Base-by-base conservation (phyloP, 2,113 vertebrate genomes). In the Colossoma macropomum region DNA sequence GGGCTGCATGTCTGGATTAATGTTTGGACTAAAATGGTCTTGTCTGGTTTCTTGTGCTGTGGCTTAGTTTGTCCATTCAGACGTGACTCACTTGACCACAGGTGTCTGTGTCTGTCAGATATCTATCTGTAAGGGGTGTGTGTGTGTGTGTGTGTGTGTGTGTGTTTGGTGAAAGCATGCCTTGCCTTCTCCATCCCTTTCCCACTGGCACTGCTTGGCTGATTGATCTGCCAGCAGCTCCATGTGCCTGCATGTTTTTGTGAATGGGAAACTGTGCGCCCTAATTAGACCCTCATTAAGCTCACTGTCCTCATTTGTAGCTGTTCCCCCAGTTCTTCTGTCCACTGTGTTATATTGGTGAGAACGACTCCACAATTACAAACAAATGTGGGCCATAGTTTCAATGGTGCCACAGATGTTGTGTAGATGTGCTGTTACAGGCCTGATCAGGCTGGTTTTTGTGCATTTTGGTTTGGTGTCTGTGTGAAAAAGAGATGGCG, bases 141-240 rank as follows among this genome's bases (percentile, higher is more conserved):
- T 69, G 63, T 68, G 65, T 69, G 65, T 69, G 66, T 69, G 30
- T 69, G 66, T 69, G 16, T 32, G 30, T 34, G 30, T 69, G 66
- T 17, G 30, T 69, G 66, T 34, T 30, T 19, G 23, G n/a, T 45
- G 23, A 45, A 15, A 71, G 68, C 68, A 45, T 25, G 34, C 34
- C 19, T 69, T 69, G 54, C 54, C 21, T 59, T 59, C 54, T 83
- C 74, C 68, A 78, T 60, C 60, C 50, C 70, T 79, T 73, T 60
- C 60, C 50, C 70, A 73, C 66, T 45, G 68, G 82, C 66, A 50
- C 32, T 38, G 74, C 75, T 62, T 50, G 69, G 75, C 68, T 45
- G 66, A 63, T 72, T 83, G 81, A 77, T 69, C 81, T 79, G 75
- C 77, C 82, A 79, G 70, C 75, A 79, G 82, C 71, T 77, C 77